Conservation (phyloP, 1,140 invertebrate genomes). For the Cryptotermes secundus region DNA sequence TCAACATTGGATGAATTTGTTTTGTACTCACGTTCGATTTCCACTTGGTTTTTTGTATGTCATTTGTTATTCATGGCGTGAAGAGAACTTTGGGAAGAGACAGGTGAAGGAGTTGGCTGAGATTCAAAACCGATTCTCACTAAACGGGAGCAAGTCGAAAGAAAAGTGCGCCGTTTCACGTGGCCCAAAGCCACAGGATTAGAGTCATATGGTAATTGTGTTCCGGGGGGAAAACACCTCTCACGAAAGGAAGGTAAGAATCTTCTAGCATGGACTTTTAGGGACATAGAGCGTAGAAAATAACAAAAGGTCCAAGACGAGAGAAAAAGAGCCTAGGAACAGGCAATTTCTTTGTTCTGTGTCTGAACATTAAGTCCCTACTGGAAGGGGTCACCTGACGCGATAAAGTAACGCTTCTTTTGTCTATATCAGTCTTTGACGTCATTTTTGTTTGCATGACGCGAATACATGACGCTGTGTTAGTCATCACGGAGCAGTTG, state of each 20-base stretch:
- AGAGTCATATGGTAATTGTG: constrained; percentile 16
- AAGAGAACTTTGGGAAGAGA: not conserved
- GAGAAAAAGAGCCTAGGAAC: not conserved
- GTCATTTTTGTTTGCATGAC: too few relatives aligned
- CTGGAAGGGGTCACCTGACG: not conserved
- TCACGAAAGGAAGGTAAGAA: not conserved
- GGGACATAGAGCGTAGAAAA: not conserved
- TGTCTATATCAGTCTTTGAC: too few relatives aligned
- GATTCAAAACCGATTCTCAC: not conserved
- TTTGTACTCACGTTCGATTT: constrained; percentile 12
- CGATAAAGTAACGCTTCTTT: too few relatives aligned
- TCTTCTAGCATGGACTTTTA: not conserved
- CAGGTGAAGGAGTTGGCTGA: not conserved
- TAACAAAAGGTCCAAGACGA: not conserved
- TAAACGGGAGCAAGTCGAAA: constrained; percentile 9
- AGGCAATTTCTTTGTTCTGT: not conserved
- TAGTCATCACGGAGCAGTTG: too few relatives aligned
- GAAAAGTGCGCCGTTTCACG: not conserved
- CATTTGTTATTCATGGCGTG: constrained; percentile 19
- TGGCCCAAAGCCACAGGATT: not conserved
- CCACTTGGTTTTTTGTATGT: constrained; percentile 8
- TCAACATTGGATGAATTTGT: not conserved
- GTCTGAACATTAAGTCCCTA: not conserved
- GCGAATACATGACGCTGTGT: too few relatives aligned
- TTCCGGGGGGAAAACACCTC: not conserved